These are phyloP conservation scores for Pseudomyrmex gracilis DNA, from an alignment of 1,140 invertebrate genomes.

Conservation along the genomic window DNA sequence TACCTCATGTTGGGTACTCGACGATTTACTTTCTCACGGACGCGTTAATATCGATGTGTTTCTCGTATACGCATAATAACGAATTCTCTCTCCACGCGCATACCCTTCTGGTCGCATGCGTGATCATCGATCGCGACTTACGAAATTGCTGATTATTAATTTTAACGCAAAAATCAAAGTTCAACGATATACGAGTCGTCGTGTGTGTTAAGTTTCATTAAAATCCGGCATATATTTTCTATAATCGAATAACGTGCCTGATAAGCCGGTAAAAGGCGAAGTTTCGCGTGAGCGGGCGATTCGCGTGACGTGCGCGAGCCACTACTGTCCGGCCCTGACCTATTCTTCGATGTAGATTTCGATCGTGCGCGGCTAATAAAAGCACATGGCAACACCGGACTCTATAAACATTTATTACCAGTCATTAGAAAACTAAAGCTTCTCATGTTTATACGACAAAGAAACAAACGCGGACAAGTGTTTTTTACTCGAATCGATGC, in stretches of 20 bases:
- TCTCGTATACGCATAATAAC: slow-evolving; percentile 5
- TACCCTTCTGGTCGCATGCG: too few relatives aligned
- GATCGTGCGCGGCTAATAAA: slow-evolving; percentile 38
- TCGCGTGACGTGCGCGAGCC: slow-evolving; percentile 59
- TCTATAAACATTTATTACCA: not conserved
- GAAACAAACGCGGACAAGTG: not conserved
- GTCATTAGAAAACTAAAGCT: not conserved
- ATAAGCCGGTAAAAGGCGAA: slow-evolving; percentile 54
- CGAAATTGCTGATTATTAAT: not conserved
- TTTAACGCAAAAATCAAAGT: slow-evolving; percentile 43
- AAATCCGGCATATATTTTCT: slow-evolving; percentile 52
- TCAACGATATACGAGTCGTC: slow-evolving; percentile 15
- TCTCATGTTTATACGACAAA: not conserved
- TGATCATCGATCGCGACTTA: too few relatives aligned
- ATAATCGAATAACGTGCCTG: slow-evolving; percentile 24
- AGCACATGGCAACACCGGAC: not conserved
- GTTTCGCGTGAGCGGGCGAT: slow-evolving; percentile 53
- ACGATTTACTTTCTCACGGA: slow-evolving; percentile 12
- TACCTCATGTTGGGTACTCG: slow-evolving; percentile 57
- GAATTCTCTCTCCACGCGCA: not conserved
- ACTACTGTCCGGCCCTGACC: slow-evolving; percentile 63
- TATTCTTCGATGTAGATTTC: slow-evolving; percentile 43
- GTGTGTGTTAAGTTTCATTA: slow-evolving; percentile 11
- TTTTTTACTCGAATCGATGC: not conserved
- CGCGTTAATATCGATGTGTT: slow-evolving; percentile 47